Conservation (phyloP, 2,113 vertebrate genomes). For the Prunella fulvescens region DNA sequence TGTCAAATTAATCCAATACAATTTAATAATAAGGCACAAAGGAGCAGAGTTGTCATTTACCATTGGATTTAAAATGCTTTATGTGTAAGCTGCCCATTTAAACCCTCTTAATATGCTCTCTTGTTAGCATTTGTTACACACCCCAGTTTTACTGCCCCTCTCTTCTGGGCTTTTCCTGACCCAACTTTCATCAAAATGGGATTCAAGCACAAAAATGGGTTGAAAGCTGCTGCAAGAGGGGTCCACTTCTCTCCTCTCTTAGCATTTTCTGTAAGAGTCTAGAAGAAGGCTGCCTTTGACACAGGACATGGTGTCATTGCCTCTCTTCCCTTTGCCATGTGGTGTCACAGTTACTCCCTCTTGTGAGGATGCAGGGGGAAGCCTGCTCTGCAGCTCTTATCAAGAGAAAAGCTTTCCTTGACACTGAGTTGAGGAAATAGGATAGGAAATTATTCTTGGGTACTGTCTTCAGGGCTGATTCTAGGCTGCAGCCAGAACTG, state of each 20-base stretch:
- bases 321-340: accelerated
- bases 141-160: background rate
- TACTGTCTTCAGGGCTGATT: background rate
- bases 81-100: background rate
- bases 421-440: background rate
- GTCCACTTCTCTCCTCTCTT: background rate
- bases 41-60: background rate
- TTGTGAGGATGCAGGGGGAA: background rate
- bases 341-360: background rate
- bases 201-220: background rate
- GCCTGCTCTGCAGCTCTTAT: background rate
- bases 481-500: background rate
- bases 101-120: background rate
- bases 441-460: background rate
- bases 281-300: background rate
- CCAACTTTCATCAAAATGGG: background rate
- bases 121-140: background rate
- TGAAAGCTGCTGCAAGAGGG: background rate
- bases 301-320: accelerated
- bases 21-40: slow-evolving; percentile 46
- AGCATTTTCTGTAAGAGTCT: background rate
- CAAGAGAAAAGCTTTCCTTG: background rate
- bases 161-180: background rate
- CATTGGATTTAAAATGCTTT: background rate
- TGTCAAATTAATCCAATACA: slow-evolving; percentile 32